Evolutionary conservation across 1,140 invertebrate species (phyloP), one percentile per base, ranked within the genome.

Genomic region (Rhizoglyphus robini): DNA sequence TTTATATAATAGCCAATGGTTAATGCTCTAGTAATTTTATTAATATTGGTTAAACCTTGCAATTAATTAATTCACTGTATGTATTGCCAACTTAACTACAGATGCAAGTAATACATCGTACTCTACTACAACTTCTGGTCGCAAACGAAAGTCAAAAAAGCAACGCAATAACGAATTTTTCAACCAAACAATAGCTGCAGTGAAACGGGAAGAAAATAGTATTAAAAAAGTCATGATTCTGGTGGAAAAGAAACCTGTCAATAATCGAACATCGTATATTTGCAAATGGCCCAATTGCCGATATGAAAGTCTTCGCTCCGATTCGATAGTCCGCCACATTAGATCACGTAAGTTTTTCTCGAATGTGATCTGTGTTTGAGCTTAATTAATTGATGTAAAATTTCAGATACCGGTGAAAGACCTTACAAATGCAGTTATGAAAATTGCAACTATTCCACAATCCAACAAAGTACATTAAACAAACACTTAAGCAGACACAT

Each of bases 401-500:
- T n/a, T n/a, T 1, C 3, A 51, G 58, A 64, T 57, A 64, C 63
- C 18, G 63, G 63, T 18, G 63, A 64, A 27, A n/a, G 46, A 18
- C 63, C 63, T 4, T 64, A 32, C 25, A 64, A 64, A 64, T 64
- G 63, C 47, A 64, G 48, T 57, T 32, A 3, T 64, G 63, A 25
- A 25, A 54, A 13, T n/a, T n/a, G n/a, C n/a, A n/a, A n/a, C n/a
- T 64, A 64, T 49, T 13, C 8, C 20, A 64, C 63, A 2, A 51
- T 64, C n/a, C 63, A 64, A 36, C 20, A 47, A 2, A 49, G 41
- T 36, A 48, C 46, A 13, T 34, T 64, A 1, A 64, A 64, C 54
- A 31, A 48, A 36, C 63, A 64, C 29, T 4, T 64, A 20, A 48
- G 11, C 25, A n/a, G 63, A 23, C 63, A 47, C 32, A 5, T 32